These are phyloP conservation scores for Malaclemys terrapin DNA, from an alignment of 2,113 vertebrate genomes.

Conservation along the genomic window DNA sequence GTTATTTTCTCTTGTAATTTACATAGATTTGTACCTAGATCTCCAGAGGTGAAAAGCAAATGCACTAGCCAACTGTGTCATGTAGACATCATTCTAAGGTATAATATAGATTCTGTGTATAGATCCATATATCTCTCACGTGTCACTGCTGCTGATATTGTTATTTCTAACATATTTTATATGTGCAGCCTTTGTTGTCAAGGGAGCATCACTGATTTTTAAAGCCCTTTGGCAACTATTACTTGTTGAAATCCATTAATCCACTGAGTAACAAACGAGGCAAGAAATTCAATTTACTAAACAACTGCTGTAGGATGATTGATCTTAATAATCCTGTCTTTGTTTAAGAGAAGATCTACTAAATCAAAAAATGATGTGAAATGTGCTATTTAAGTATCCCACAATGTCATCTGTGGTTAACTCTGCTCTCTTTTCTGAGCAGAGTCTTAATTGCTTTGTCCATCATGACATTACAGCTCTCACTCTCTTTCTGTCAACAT, in stretches of 20 bases:
- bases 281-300: conserved; percentile 39
- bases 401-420: not conserved
- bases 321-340: conserved; percentile 10
- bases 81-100: not conserved
- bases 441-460: not conserved
- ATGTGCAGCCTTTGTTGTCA: not conserved
- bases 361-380: not conserved
- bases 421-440: not conserved
- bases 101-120: not conserved
- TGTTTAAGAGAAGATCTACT: not conserved
- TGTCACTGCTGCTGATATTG: not conserved
- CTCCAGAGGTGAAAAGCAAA: not conserved
- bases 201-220: not conserved
- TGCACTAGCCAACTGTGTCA: not conserved
- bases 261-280: conserved; percentile 30
- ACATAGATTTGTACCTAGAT: not conserved
- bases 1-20: not conserved
- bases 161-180: not conserved
- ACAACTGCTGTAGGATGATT: not conserved
- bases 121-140: not conserved
- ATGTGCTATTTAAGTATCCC: not conserved
- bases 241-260: conserved; percentile 13
- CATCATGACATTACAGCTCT: not conserved
- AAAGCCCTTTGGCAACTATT: conserved; percentile 30
- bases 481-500: not conserved